Conservation (phyloP, 2,797 vertebrate species). For the Arctocebus calabarensis region DNA sequence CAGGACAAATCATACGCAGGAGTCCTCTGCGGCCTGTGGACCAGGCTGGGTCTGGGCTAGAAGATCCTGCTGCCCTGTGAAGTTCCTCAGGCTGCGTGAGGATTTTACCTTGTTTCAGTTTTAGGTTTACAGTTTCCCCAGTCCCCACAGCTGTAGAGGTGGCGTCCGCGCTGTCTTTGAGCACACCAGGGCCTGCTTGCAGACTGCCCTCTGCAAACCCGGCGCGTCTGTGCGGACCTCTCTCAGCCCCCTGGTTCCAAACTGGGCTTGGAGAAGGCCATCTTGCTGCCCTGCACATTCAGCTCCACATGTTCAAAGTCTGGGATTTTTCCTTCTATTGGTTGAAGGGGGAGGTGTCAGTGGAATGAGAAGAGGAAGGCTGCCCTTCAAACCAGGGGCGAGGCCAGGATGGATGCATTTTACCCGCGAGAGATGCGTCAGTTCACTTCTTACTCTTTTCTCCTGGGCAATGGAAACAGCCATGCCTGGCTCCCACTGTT, state of each 20-base stretch:
- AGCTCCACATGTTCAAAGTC: neutral
- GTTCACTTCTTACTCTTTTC: neutral
- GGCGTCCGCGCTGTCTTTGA: neutral
- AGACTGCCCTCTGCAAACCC: neutral
- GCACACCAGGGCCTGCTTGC: neutral
- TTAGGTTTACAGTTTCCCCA: neutral
- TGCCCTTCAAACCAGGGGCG: neutral
- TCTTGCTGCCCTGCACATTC: no score
- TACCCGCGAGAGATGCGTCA: neutral
- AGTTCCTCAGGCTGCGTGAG: neutral
- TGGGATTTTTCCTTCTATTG: neutral
- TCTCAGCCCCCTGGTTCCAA: neutral
- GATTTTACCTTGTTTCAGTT: neutral
- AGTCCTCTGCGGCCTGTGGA: neutral
- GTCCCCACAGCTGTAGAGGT: neutral
- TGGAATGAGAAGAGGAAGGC: neutral
- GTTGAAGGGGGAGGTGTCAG: neutral
- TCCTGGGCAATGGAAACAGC: no score
- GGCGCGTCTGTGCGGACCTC: neutral
- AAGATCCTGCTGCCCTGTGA: no score
- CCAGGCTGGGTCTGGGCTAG: neutral
- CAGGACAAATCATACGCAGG: neutral
- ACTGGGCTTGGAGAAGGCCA: no score
- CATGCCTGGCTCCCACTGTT: neutral
- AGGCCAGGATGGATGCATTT: neutral